Conservation (phyloP, 2,888 invertebrate genomes). For the Ferrisia virgata region DNA sequence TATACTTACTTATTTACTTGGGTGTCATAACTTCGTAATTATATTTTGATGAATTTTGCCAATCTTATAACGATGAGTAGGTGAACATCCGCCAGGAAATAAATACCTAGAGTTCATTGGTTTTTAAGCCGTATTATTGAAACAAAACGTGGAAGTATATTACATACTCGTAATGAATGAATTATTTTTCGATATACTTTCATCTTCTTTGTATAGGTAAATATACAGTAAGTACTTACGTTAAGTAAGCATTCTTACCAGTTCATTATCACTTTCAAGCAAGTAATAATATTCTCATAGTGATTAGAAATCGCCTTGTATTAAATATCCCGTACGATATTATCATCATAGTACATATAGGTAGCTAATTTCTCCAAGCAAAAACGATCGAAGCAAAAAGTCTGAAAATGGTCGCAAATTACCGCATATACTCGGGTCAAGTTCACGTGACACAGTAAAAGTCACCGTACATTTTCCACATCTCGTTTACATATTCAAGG, state of each 20-base stretch:
- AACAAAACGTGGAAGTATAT: too few species aligned
- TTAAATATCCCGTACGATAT: not conserved
- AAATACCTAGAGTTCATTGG: too few species aligned
- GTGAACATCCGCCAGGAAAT: too few species aligned
- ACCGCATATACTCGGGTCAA: not conserved
- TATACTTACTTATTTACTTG: too few species aligned
- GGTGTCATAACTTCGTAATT: too few species aligned
- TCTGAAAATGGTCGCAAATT: not conserved
- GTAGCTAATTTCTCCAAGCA: not conserved
- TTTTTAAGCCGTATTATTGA: too few species aligned
- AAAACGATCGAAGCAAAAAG: not conserved
- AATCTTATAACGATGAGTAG: too few species aligned
- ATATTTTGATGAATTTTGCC: too few species aligned
- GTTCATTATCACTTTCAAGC: not conserved
- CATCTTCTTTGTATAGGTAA: not conserved
- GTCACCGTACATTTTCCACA: not conserved
- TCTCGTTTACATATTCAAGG: not conserved
- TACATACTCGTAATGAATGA: too few species aligned
- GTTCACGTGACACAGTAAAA: not conserved
- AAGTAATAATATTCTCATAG: not conserved
- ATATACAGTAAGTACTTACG: too few species aligned
- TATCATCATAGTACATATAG: too few species aligned
- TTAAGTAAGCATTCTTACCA: too few species aligned
- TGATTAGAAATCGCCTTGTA: not conserved
- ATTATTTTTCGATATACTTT: not conserved